A percentile compares a stretch with the other conserved stretches of the same genome.
Evolutionary conservation across 2,113 vertebrate species (phyloP).

Genomic region (Clarias batrachus): DNA sequence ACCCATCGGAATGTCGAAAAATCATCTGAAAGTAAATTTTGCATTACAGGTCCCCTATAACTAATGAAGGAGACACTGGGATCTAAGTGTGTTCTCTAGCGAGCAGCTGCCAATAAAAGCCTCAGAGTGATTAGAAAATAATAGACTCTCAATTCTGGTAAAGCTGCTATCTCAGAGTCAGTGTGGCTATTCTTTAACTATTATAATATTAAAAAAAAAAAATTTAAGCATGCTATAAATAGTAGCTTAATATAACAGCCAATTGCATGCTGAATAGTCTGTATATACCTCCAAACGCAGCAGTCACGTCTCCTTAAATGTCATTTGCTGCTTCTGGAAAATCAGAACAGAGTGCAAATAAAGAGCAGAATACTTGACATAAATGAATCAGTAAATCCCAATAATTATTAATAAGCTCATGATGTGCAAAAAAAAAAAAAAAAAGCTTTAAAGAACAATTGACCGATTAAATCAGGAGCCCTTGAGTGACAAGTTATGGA

Average conservation of each 20-base stretch:
- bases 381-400: neutral
- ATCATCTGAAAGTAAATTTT: too few species aligned
- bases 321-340: neutral
- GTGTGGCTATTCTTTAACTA: neutral
- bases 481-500: constrained; percentile 21
- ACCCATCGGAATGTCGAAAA: too few species aligned
- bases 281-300: neutral
- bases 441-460: neutral
- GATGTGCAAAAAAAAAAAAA: too few species aligned
- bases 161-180: neutral
- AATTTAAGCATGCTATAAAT: neutral
- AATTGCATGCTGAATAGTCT: neutral
- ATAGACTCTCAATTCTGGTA: neutral
- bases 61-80: neutral
- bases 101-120: neutral
- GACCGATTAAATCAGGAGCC: neutral
- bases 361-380: neutral
- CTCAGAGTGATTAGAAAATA: constrained; percentile 6
- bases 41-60: neutral
- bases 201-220: neutral
- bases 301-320: neutral
- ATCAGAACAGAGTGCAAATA: neutral
- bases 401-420: neutral
- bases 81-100: neutral
- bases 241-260: neutral